Evolutionary conservation across 2,888 invertebrate species (phyloP), one percentile per base, ranked within the genome.

Genomic region (Autographa gamma): DNA sequence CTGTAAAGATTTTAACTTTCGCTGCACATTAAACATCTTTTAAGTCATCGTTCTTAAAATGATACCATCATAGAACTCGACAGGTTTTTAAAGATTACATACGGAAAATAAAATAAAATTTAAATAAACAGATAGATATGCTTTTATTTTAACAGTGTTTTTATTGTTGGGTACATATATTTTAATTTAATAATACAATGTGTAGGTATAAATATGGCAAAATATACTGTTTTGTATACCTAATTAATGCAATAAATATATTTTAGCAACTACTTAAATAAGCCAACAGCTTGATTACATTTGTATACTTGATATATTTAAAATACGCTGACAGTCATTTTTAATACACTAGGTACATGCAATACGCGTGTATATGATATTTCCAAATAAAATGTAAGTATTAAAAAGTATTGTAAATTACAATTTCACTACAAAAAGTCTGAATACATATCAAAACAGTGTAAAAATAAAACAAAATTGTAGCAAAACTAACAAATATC

Each of bases 401-500:
- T 48, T 48, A 34, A 31, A 48, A 41, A 65, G 41, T 56, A 70
- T 56, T 60, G 25, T 66, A 63, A 64, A 63, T 66, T 65, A 66
- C 43, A 72, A 61, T 60, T 64, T 80, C 65, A 66, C 66, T 72
- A 67, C 74, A 80, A 74, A 82, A 79, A 65, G 16, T 69, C n/a
- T 69, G 60, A 65, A 72, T 77, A 82, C 63, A 66, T 63, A 73
- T 73, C 73, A 59, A 80, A 81, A 83, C 34, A 69, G 61, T 72
- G 77, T 84, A 79, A 79, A 79, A 72, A 66, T 69, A 64, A 34
- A 69, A 63, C 62, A 71, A 67, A 71, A 73, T 73, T 58, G 70
- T 77, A 83, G 69, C 77, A 84, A 81, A 76, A 80, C 65, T 83
- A 76, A 75, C 64, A 81, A 70, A 67, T 78, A 77, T 64, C 62